Evolutionary conservation across 2,113 vertebrate species (phyloP), one percentile per base, ranked within the genome.

Genomic region (Collichthys lucidus): DNA sequence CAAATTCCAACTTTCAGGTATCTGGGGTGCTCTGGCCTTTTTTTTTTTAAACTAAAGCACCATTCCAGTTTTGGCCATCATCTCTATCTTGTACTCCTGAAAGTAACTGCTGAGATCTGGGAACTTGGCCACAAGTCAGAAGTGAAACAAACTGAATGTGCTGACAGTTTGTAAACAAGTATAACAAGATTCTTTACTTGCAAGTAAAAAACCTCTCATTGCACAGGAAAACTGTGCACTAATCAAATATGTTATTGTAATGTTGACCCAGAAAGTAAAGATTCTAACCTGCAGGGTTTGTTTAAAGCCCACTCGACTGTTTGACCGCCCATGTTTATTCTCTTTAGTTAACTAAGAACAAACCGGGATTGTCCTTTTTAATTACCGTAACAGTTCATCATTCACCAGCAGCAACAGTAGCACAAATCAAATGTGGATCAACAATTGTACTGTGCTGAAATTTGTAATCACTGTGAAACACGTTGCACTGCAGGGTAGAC

Each of bases 381-480:
- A 66, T 56, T 3, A 26, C 12, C n/a, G 3, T 7, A 12, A 29
- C 40, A 12, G 29, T 31, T 49, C n/a, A 2, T 65, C 49, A 49
- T 69, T 69, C 69, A 72, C 59, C 71, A 79, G 59, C 72, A 83
- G 42, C 35, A 65, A 47, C 35, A 65, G n/a, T n/a, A 69, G 67
- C 79, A 63, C 56, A 79, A 67, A 60, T 68, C 42, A 76, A 79
- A 29, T 19, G 42, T 50, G 26, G 35, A 44, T 56, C 55, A 46
- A 64, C 31, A 8, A 8, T 42, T 29, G 29, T 17, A 11, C 70
- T 70, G 57, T 74, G 73, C 63, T 66, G 65, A 66, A 24, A 2
- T 26, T 10, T 46, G 14, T 52, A 31, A 79, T 78, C 79, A 86
- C 86, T 86, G 84, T 85, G 83, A 86, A 72, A 40, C 62, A 53